Evolutionary conservation across 2,888 invertebrate genomes (phyloP).

Genomic region (Cryptophagus acutangulus): DNA sequence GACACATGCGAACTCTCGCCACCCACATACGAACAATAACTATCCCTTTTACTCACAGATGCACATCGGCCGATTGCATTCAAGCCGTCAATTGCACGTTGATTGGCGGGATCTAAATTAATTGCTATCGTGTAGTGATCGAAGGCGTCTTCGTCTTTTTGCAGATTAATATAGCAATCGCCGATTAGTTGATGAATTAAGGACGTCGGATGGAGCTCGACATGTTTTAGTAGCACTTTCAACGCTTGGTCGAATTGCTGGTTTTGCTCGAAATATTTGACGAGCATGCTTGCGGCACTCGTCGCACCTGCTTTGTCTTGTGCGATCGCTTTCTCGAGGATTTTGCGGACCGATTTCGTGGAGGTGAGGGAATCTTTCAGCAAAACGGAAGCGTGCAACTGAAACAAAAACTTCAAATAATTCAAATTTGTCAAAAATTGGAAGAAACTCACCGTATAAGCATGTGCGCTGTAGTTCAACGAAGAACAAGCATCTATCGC

Average conservation of each 20-base stretch:
- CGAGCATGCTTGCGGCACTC: constrained; percentile 63
- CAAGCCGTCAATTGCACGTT: constrained; percentile 60
- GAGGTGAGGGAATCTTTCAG: constrained; percentile 60
- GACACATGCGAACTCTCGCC: constrained; percentile 50
- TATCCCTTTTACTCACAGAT: constrained; percentile 49
- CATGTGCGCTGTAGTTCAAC: constrained; percentile 66
- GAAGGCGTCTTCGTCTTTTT: constrained; percentile 64
- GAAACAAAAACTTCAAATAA: constrained; percentile 33
- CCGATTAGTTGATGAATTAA: constrained; percentile 63
- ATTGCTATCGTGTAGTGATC: constrained; percentile 64
- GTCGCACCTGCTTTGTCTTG: constrained; percentile 68
- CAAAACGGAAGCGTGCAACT: constrained; percentile 72
- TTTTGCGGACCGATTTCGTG: constrained; percentile 58
- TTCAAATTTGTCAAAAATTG: constrained; percentile 3
- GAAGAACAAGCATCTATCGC: constrained; percentile 68
- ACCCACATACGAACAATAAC: constrained; percentile 51
- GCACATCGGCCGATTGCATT: constrained; percentile 53
- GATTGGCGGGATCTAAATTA: constrained; percentile 62
- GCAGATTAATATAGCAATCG: constrained; percentile 57
- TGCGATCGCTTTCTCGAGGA: constrained; percentile 67
- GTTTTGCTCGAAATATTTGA: constrained; percentile 64
- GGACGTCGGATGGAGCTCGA: constrained; percentile 57
- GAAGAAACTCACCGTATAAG: constrained; percentile 59
- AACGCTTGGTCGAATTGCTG: constrained; percentile 64
- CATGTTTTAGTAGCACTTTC: constrained; percentile 62